phyloP scores from a whole-genome alignment of 1,140 invertebrate species.

The Teleogryllus occipitalis region DNA sequence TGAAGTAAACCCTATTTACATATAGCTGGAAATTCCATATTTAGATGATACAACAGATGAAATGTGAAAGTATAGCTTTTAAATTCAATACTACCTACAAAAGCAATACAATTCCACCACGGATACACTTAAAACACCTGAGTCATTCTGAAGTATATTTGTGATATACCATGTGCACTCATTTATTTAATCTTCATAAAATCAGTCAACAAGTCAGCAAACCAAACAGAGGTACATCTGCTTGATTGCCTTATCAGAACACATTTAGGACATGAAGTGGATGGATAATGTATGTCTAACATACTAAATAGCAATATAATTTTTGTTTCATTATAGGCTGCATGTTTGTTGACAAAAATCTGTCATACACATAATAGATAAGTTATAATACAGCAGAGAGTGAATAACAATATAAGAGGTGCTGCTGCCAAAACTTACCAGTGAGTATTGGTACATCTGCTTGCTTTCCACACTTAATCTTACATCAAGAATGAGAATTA shows the following conservation, averaged over 20 bases:
- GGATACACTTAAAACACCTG: not conserved
- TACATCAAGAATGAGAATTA: not conserved
- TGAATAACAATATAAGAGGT: not conserved
- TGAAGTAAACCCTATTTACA: constrained; percentile 2
- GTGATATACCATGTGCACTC: not conserved
- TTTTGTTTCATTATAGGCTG: not conserved
- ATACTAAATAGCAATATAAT: not conserved
- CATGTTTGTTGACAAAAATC: not conserved
- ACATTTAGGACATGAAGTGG: not conserved
- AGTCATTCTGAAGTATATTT: too few species aligned
- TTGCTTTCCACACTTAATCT: not conserved
- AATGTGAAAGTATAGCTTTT: not conserved
- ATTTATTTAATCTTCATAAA: not conserved
- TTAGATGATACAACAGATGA: not conserved
- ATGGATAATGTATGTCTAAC: not conserved
- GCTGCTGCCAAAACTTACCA: not conserved
- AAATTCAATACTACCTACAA: not conserved
- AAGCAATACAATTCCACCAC: not conserved
- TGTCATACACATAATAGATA: not conserved
- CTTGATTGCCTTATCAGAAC: not conserved
- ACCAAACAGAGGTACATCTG: too few species aligned
- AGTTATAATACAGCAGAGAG: not conserved
- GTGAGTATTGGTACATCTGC: not conserved
- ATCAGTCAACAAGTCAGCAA: not conserved
- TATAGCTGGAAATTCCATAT: not conserved